Evolutionary conservation across 92 coral and sea anemone genomes (phyloP), one percentile per base, ranked within the genome.

Genomic region (Umimayanthus chanpuru): DNA sequence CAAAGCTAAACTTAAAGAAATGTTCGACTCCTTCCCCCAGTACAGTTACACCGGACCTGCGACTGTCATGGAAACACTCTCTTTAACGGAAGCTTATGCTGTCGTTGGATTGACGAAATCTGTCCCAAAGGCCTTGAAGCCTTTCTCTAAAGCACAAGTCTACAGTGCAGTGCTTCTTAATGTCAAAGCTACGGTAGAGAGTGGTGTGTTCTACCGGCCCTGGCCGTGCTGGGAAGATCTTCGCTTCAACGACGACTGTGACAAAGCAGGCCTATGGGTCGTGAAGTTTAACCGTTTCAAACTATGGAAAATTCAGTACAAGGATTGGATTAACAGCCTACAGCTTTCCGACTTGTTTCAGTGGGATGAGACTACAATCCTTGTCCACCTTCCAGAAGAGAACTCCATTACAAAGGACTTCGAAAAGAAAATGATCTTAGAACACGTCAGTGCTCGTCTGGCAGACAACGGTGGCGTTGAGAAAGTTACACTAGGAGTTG

Each of bases 171-270:
- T 91, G 30, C 75, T 91, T 30, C 64, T 91, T 39, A 91, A 91
- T 73, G 91, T 91, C 66, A 88, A 76, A 74, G 85, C 88, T 26
- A 91, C 93, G 0, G 93, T 88, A 11, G 81, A 75, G 76, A 82
- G 77, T 12, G 76, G 76, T 11, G 90, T 91, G 16, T 91, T 76
- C 25, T 91, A 91, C 56, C 93, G 93, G 4, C 88, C 93, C 49
- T 91, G 93, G 93, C 93, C 90, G 18, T 88, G 84, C 88, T 91
- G 93, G 93, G 93, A 91, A 50, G 93, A 91, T 81, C 80, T 91
- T 32, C 93, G 93, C 55, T 91, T 91, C 88, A 91, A 88, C 53
- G 93, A 91, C 58, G 93, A 91, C 65, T 91, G 93, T 81, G 93
- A 91, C 79, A 81, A 87, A 76, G 90, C 80, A 36, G 88, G 88